Conservation (phyloP, 2,888 invertebrate species). For the Linnaemya tessellans region DNA sequence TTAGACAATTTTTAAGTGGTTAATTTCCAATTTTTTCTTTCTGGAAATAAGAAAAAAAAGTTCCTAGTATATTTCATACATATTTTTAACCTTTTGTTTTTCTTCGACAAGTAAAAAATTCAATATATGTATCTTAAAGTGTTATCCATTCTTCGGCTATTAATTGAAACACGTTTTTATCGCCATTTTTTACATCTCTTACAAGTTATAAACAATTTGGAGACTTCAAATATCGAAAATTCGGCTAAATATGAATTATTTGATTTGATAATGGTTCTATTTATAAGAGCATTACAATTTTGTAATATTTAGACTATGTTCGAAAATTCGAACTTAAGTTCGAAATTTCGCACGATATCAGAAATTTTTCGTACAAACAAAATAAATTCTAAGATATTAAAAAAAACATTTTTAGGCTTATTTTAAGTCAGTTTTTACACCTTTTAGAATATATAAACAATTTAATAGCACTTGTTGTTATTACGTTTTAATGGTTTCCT, state of each 20-base stretch:
- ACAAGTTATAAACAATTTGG: neutral
- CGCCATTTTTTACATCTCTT: neutral
- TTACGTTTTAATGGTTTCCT: neutral
- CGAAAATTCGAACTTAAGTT: constrained; percentile 30
- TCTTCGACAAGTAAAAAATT: neutral
- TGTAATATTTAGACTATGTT: neutral
- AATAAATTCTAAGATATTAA: neutral
- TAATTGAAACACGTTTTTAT: neutral
- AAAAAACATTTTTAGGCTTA: neutral
- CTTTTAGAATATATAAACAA: too few relatives aligned
- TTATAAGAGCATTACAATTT: neutral
- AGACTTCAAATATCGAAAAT: neutral
- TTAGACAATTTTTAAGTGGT: neutral
- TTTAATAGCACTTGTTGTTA: neutral
- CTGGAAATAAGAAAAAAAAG: too few relatives aligned
- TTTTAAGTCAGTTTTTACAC: neutral
- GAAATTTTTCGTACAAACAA: neutral
- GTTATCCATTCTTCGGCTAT: neutral
- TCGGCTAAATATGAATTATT: neutral
- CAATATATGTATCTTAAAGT: neutral
- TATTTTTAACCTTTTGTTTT: neutral
- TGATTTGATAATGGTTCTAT: neutral
- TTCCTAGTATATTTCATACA: too few relatives aligned
- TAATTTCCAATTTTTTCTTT: neutral
- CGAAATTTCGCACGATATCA: neutral